Conservation (phyloP, 2,797 vertebrate species). For the Molossus alvarezi region DNA sequence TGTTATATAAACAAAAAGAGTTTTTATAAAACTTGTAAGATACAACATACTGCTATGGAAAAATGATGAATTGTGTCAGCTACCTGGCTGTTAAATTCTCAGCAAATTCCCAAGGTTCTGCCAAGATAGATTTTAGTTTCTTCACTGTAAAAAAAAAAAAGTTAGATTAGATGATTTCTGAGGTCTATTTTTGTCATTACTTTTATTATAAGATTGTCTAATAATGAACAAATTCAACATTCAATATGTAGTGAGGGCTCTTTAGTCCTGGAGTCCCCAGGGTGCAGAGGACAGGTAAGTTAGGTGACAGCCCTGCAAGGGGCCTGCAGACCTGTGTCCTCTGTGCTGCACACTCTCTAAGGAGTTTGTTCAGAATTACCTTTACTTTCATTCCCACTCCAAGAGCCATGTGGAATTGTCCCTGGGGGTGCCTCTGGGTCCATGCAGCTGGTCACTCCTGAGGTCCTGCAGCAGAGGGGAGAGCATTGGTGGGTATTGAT, state of each 20-base stretch:
- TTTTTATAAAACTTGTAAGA: constrained; percentile 15
- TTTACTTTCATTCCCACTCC: background rate
- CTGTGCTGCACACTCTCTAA: background rate
- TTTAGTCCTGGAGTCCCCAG: background rate
- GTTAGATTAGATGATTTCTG: constrained; percentile 46
- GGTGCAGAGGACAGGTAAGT: background rate
- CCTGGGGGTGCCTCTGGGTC: background rate
- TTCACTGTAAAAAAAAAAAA: background rate
- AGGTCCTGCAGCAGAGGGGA: background rate
- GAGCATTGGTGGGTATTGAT: background rate
- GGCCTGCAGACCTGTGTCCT: background rate
- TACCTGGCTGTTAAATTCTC: constrained; percentile 29
- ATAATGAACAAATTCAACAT: constrained; percentile 7
- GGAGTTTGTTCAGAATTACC: background rate
- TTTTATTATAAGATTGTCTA: constrained; percentile 36
- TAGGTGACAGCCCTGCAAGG: background rate
- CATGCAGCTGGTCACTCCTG: background rate
- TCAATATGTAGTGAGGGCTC: background rate
- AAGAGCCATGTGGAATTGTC: background rate
- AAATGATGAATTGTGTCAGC: constrained; percentile 19
- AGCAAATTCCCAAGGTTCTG: background rate
- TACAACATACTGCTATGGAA: background rate
- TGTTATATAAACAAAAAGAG: background rate
- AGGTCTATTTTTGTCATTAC: background rate
- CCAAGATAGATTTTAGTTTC: constrained; percentile 29